Conservation (phyloP, 2,888 invertebrate species). For the Allophyes oxyacanthae region DNA sequence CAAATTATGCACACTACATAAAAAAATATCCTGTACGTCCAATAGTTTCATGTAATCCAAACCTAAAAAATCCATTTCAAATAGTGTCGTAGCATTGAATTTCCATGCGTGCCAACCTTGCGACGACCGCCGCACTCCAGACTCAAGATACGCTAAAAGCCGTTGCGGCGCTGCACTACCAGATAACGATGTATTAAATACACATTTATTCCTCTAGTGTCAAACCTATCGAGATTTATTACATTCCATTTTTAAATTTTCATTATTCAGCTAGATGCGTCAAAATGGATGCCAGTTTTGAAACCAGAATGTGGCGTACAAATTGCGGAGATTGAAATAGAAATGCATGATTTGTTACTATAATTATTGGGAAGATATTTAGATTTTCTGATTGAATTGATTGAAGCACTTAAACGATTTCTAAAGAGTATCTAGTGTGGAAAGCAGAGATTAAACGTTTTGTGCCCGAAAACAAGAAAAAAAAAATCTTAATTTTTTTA, state of each 20-base stretch:
- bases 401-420: too few relatives aligned
- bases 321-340: constrained; percentile 14
- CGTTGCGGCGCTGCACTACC: constrained; percentile 50
- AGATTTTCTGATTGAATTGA: too few relatives aligned
- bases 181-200: constrained; percentile 57
- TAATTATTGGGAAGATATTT: neutral
- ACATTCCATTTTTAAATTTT: constrained; percentile 50
- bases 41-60: neutral
- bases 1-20: too few relatives aligned
- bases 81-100: neutral
- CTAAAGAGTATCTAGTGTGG: too few relatives aligned
- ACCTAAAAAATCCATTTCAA: too few relatives aligned
- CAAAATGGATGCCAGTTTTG: constrained; percentile 8
- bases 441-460: too few relatives aligned
- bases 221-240: constrained; percentile 61
- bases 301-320: constrained; percentile 4
- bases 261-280: constrained; percentile 26
- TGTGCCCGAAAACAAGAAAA: too few relatives aligned
- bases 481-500: too few relatives aligned
- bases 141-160: constrained; percentile 65
- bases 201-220: constrained; percentile 57
- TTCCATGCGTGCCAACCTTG: constrained; percentile 45
- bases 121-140: constrained; percentile 42
- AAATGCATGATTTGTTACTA: neutral
- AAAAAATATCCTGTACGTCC: too few relatives aligned